Evolutionary conservation across 2,888 invertebrate genomes (phyloP).

Genomic region (Empis stercorea): DNA sequence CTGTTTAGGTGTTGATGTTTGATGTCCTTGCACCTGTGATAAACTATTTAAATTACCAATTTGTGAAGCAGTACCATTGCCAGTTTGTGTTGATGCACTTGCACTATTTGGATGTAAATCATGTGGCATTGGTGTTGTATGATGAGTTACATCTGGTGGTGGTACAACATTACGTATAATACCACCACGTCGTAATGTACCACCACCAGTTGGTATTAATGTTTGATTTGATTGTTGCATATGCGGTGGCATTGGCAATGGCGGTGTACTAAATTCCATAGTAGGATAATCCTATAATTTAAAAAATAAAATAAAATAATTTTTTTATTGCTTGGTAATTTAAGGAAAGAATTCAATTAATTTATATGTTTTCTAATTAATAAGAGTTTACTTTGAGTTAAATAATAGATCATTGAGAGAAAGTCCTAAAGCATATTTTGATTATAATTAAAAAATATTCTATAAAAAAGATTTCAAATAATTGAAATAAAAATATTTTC

Average conservation of each 20-base stretch:
- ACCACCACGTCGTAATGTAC: slow-evolving; percentile 28
- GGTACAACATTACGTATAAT: slow-evolving; percentile 33
- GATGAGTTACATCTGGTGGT: slow-evolving; percentile 36
- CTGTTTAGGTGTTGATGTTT: slow-evolving; percentile 36
- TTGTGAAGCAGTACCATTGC: slow-evolving; percentile 27
- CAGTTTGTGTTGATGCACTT: slow-evolving; percentile 29
- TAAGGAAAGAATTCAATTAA: too few species aligned
- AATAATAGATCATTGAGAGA: too few species aligned
- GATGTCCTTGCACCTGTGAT: slow-evolving; percentile 17
- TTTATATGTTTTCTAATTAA: too few species aligned
- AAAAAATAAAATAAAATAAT: slow-evolving; percentile 1
- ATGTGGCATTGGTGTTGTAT: slow-evolving; percentile 28
- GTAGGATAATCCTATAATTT: slow-evolving; percentile 32
- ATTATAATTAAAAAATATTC: too few species aligned
- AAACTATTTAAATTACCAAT: slow-evolving; percentile 17
- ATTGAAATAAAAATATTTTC: too few species aligned
- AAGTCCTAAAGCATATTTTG: too few species aligned
- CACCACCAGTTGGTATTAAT: slow-evolving; percentile 15
- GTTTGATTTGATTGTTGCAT: slow-evolving; percentile 22
- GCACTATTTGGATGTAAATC: slow-evolving; percentile 29
- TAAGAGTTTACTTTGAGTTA: too few species aligned
- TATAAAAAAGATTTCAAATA: too few species aligned
- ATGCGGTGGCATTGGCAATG: slow-evolving; percentile 27
- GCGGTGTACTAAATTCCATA: slow-evolving; percentile 29
- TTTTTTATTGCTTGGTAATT: too few species aligned